phyloP scores from a whole-genome alignment of 2,888 invertebrate species.

The Platynereis dumerilii region DNA sequence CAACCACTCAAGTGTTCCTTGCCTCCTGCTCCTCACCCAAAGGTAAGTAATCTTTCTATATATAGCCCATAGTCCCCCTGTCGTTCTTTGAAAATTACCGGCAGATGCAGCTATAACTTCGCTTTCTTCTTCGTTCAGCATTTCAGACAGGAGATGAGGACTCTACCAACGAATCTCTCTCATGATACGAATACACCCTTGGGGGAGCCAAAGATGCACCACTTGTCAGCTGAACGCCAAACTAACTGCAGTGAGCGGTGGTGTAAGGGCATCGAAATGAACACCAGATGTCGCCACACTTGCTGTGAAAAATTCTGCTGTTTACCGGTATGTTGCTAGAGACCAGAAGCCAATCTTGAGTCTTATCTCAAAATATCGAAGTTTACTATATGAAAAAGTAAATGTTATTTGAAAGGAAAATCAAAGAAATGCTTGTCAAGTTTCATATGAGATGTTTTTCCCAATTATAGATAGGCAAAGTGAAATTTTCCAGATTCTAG shows the following conservation, averaged over 20 bases:
- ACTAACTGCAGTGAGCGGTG: slow-evolving; percentile 16
- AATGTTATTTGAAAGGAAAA: no score
- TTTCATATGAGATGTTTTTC: no score
- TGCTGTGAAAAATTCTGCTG: slow-evolving; percentile 24
- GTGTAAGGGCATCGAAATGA: slow-evolving; percentile 16
- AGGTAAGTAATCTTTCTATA: slow-evolving; percentile 10
- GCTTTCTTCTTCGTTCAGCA: slow-evolving; percentile 9
- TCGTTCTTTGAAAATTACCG: no score
- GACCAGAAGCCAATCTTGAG: no score
- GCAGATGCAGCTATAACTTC: no score
- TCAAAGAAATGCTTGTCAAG: no score
- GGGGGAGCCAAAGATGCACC: not conserved
- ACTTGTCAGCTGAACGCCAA: slow-evolving; percentile 2
- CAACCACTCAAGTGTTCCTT: slow-evolving; percentile 25
- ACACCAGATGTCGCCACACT: slow-evolving; percentile 14
- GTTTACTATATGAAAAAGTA: no score
- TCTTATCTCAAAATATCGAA: no score
- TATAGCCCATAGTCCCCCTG: no score
- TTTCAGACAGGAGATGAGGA: slow-evolving; percentile 23
- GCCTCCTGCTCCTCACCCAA: slow-evolving; percentile 24
- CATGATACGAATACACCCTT: slow-evolving; percentile 16
- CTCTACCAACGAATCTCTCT: slow-evolving; percentile 21
- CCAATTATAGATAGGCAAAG: no score
- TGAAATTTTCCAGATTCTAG: no score
- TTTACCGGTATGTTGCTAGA: no score